These are phyloP conservation scores for Artemia franciscana DNA, from an alignment of 1,140 invertebrate species.

Conservation along the genomic window DNA sequence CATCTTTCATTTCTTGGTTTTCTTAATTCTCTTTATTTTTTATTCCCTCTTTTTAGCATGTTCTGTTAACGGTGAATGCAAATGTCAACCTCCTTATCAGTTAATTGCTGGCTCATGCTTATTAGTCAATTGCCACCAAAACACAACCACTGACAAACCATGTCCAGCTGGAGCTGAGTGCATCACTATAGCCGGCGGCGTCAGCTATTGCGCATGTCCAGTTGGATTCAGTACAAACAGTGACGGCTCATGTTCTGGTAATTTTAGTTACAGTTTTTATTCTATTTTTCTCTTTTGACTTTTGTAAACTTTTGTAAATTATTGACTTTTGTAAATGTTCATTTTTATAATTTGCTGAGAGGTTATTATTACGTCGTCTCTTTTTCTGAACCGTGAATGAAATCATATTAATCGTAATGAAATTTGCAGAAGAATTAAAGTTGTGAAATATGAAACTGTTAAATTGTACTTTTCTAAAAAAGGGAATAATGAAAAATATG, in stretches of 20 bases:
- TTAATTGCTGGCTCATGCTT: conserved; percentile 49
- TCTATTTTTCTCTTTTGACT: background rate
- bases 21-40: too few species aligned
- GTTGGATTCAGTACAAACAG: conserved; percentile 43
- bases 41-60: too few species aligned
- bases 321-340: background rate
- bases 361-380: conserved; percentile 7
- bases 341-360: background rate
- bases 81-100: conserved; percentile 64
- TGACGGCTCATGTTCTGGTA: conserved; percentile 41
- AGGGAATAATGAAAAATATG: too few species aligned
- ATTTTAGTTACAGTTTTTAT: background rate
- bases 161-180: conserved; percentile 64
- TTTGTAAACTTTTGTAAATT: background rate
- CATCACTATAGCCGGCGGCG: conserved; percentile 61
- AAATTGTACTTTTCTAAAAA: too few species aligned
- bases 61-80: conserved; percentile 58
- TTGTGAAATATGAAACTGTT: too few species aligned
- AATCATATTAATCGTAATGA: too few species aligned
- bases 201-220: conserved; percentile 69
- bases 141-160: conserved; percentile 12
- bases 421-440: too few species aligned
- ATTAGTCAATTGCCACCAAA: conserved; percentile 51
- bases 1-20: too few species aligned
- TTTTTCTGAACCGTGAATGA: too few species aligned